These are phyloP conservation scores for Trachythela sp. DNA, from an alignment of 64 coral and sea anemone genomes.

Conservation along the genomic window DNA sequence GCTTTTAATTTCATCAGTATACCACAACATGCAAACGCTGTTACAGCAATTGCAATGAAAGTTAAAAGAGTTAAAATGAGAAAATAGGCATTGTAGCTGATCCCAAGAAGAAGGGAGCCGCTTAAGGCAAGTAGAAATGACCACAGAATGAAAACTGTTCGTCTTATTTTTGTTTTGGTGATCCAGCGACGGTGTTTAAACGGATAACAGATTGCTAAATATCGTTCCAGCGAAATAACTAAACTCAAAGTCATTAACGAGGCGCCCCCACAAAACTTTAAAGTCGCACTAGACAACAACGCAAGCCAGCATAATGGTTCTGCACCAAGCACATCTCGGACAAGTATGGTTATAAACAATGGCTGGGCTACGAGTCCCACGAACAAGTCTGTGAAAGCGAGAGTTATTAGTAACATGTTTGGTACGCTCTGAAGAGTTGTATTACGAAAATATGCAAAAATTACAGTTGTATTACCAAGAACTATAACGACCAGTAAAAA, in stretches of 20 bases:
- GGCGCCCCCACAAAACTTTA: neutral
- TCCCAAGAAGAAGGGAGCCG: neutral
- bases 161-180: neutral
- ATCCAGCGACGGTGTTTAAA: neutral
- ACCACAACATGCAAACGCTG: neutral
- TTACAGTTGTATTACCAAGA: neutral
- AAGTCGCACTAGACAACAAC: neutral
- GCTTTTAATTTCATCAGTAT: neutral
- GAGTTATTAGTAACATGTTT: neutral
- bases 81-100: neutral
- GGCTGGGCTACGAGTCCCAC: neutral
- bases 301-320: neutral
- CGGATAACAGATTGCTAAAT: neutral
- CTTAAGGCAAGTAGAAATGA: neutral
- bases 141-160: neutral
- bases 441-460: neutral
- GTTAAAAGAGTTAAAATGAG: neutral
- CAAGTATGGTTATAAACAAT: neutral
- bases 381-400: neutral
- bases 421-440: neutral
- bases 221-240: neutral
- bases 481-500: neutral
- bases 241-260: neutral
- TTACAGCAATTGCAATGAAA: neutral
- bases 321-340: neutral